Conservation (phyloP, 2,113 vertebrate genomes). For the Psittacula cyanocephala region DNA sequence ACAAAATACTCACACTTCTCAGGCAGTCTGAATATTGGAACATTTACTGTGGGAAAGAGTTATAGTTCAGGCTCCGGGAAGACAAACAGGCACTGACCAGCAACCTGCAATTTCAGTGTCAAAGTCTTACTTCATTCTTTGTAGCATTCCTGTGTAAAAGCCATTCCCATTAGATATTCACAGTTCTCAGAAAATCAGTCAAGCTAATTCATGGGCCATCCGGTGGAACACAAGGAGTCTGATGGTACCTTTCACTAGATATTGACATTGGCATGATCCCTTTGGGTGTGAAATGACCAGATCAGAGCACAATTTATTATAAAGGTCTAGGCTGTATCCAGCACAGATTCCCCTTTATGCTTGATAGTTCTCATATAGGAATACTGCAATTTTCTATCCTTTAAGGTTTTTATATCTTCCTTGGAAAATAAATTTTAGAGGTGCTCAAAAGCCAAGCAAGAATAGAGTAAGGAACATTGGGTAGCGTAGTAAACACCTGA, state of each 20-base stretch:
- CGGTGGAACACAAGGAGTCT: background rate
- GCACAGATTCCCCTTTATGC: background rate
- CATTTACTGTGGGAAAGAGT: background rate
- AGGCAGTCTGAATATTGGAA: background rate
- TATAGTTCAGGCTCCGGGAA: background rate
- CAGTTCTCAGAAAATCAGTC: background rate
- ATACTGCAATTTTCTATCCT: background rate
- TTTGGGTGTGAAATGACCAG: background rate
- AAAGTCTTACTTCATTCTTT: background rate
- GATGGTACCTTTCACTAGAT: background rate
- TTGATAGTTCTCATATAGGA: background rate
- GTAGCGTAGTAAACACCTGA: background rate
- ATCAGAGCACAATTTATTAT: background rate
- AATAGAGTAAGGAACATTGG: background rate
- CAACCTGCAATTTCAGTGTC: background rate
- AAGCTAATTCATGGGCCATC: background rate
- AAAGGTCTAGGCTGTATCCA: background rate
- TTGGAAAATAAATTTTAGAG: background rate
- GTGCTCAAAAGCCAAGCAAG: background rate
- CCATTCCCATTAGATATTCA: background rate
- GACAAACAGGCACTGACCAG: background rate
- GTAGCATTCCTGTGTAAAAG: background rate
- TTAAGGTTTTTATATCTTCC: background rate
- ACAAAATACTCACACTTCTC: background rate
- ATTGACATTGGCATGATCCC: background rate